Base-by-base conservation (phyloP, 1,140 invertebrate species). In the Trachelipus rathkii region DNA sequence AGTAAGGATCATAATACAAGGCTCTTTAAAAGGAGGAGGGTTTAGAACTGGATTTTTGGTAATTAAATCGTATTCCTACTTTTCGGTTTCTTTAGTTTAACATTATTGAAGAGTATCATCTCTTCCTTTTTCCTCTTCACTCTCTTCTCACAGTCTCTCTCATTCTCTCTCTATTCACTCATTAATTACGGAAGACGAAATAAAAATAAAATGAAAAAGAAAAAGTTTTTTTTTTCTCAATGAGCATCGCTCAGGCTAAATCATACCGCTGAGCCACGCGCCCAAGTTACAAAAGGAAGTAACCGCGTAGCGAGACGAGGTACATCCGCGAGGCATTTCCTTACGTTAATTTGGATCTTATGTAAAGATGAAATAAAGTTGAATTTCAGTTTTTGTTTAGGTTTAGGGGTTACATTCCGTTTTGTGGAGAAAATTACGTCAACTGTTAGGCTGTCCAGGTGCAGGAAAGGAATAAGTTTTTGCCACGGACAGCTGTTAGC, bases 381-480 rank as follows among this genome's bases (percentile, higher is more conserved):
- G 19, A 60, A 60, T 19, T 60, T 13, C 50, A 2, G 2, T 13
- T 60, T 13, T 19, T 33, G 33, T 60, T 60, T 60, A 13, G 50
- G 19, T 13, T 60, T 13, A 60, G 2, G 50, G 50, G 50, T 60
- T 60, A 60, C 50, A 60, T 19, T 19, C 50, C 50, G 11, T 19
- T 60, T 60, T 15, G 50, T 13, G 50, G 50, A 19, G 50, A 33
- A 33, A 33, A 60, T 60, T 60, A 60, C 50, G 50, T 60, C 50
- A 60, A 60, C 50, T 60, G 50, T 60, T 15, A 60, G 50, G 50
- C 50, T 60, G 50, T 60, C 50, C 50, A 60, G 50, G 50, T 60
- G 50, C 50, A 60, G 50, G 50, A 60, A 60, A 60, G 50, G 50
- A 60, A 60, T 60, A 60, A 13, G 50, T 60, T 60, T 60, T 60